Percentiles rank a stretch among this genome's conserved stretches.
These are phyloP conservation scores for Natrix natrix DNA, from an alignment of 2,797 vertebrate species.

Conservation along the genomic window DNA sequence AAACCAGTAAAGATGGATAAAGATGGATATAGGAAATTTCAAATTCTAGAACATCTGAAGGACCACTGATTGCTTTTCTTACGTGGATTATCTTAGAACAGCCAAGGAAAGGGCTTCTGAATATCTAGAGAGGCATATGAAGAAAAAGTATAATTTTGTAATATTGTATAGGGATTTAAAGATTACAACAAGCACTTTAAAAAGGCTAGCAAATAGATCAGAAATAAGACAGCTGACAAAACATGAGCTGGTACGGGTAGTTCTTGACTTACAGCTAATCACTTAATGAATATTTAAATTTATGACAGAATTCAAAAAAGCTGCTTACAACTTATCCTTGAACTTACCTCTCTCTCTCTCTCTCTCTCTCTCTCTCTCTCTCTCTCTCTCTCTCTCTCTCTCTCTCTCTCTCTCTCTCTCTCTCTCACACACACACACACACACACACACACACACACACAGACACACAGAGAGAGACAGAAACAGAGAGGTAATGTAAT, in stretches of 20 bases:
- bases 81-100: background rate
- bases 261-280: no score
- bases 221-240: background rate
- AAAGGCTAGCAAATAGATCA: background rate
- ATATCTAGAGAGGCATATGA: background rate
- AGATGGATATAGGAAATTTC: background rate
- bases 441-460: no score
- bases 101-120: background rate
- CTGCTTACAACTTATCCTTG: no score
- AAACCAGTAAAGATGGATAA: background rate
- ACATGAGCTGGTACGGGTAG: background rate
- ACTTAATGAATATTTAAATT: no score
- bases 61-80: background rate
- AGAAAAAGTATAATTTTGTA: background rate
- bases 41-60: background rate
- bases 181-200: background rate
- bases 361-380: no score
- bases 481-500: no score
- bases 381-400: no score
- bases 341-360: no score
- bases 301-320: no score
- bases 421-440: no score
- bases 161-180: background rate
- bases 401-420: no score
- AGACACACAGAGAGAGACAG: no score